A percentile compares a stretch with the other conserved stretches of the same genome.
phyloP scores from a whole-genome alignment of 2,888 invertebrate genomes.

The Blera fallax region DNA sequence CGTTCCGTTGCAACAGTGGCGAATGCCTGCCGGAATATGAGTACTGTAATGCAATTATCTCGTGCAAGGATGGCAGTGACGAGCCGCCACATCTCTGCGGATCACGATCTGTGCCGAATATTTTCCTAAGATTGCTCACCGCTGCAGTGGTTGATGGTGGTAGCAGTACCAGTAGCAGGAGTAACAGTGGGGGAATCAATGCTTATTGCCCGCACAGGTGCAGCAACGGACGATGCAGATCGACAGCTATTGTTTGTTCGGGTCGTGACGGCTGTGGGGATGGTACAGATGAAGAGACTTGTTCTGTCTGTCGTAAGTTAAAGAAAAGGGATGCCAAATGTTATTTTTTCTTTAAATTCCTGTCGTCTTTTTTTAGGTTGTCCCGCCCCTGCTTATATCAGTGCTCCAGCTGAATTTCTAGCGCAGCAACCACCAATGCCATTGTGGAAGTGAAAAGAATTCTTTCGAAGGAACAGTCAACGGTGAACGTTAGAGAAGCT shows the following conservation, averaged over 20 bases:
- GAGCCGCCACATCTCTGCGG: constrained; percentile 91
- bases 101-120: constrained; percentile 81
- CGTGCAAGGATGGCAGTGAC: constrained; percentile 94
- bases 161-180: constrained; percentile 75
- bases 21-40: constrained; percentile 94
- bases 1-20: constrained; percentile 92
- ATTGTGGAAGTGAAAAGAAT: constrained; percentile 77
- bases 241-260: constrained; percentile 94
- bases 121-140: constrained; percentile 79
- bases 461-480: constrained; percentile 43
- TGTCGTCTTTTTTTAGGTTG: constrained; percentile 82
- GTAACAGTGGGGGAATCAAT: constrained; percentile 71
- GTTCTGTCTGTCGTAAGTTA: constrained; percentile 93
- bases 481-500: constrained; percentile 47
- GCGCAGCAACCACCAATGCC: constrained; percentile 79
- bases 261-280: constrained; percentile 96
- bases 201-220: constrained; percentile 90
- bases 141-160: constrained; percentile 75
- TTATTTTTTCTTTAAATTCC: constrained; percentile 4
- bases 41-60: constrained; percentile 94
- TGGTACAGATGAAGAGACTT: constrained; percentile 92
- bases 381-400: constrained; percentile 81
- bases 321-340: not conserved
- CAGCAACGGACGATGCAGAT: constrained; percentile 93
- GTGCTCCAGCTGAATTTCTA: constrained; percentile 75